Percentiles rank a stretch among this genome's conserved stretches.
These are phyloP conservation scores for Epistrophella euchroma DNA, from an alignment of 2,888 invertebrate genomes.

Conservation along the genomic window DNA sequence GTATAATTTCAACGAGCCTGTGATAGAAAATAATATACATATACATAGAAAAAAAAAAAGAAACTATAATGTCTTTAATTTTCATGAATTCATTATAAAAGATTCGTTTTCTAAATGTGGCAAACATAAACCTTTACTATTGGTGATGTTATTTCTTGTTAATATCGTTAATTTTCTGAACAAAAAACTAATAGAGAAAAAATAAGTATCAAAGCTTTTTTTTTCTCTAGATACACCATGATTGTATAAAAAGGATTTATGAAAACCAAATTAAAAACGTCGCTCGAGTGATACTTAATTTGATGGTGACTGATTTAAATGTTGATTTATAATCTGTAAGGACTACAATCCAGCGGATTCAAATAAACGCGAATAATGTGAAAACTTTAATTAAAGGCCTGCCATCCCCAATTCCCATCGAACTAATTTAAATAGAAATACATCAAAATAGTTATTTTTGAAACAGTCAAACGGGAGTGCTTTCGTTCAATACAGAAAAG, in stretches of 20 bases:
- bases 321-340: neutral
- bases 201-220: slow-evolving; percentile 57
- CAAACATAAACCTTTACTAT: neutral
- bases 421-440: slow-evolving; percentile 26
- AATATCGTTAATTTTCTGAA: neutral
- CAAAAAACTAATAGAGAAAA: slow-evolving; percentile 40
- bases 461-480: slow-evolving; percentile 47
- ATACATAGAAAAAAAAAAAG: slow-evolving; percentile 46
- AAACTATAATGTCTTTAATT: slow-evolving; percentile 17
- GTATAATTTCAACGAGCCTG: slow-evolving; percentile 60
- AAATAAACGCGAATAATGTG: neutral
- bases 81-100: neutral
- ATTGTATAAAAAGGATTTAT: slow-evolving; percentile 45
- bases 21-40: slow-evolving; percentile 61
- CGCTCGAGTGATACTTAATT: slow-evolving; percentile 24
- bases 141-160: neutral
- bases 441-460: slow-evolving; percentile 28
- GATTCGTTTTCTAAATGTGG: neutral
- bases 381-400: neutral
- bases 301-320: neutral
- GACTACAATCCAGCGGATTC: neutral
- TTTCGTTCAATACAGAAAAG: slow-evolving; percentile 47
- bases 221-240: slow-evolving; percentile 61
- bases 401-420: neutral
- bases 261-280: slow-evolving; percentile 33